A percentile compares a stretch with the other conserved stretches of the same genome.
These are phyloP conservation scores for Prochilodus magdalenae DNA, from an alignment of 2,113 vertebrate species.

Conservation along the genomic window DNA sequence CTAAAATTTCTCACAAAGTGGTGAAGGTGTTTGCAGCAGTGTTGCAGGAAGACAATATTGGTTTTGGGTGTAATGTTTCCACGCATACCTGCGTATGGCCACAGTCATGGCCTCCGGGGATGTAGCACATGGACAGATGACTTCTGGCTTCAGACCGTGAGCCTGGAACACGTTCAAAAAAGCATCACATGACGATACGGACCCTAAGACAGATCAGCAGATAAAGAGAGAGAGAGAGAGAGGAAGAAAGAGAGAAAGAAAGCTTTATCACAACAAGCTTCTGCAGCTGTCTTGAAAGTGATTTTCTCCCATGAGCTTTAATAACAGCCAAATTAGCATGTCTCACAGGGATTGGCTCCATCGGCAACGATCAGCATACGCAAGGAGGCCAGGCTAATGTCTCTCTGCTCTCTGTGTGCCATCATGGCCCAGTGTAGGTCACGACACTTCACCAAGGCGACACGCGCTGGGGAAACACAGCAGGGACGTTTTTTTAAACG, in stretches of 20 bases:
- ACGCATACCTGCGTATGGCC: constrained; percentile 89
- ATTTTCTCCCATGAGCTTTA: background rate
- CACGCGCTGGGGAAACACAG: constrained; percentile 77
- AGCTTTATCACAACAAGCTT: background rate
- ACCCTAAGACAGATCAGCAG: constrained; percentile 80
- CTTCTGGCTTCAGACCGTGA: constrained; percentile 94
- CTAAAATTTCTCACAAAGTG: no score
- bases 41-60: no score
- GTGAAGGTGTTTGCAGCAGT: no score
- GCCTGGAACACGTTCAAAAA: constrained; percentile 96
- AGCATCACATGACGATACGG: constrained; percentile 97
- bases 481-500: background rate
- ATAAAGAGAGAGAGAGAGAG: background rate
- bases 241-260: background rate
- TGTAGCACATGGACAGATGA: constrained; percentile 95
- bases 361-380: constrained; percentile 97
- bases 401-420: constrained; percentile 95
- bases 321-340: background rate
- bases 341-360: constrained; percentile 97
- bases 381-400: constrained; percentile 90
- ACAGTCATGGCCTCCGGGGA: constrained; percentile 97
- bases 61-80: no score
- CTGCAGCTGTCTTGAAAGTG: background rate
- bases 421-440: constrained; percentile 99
- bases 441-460: constrained; percentile 95